phyloP scores from a whole-genome alignment of 2,888 invertebrate species.

The Mylabris sibirica region DNA sequence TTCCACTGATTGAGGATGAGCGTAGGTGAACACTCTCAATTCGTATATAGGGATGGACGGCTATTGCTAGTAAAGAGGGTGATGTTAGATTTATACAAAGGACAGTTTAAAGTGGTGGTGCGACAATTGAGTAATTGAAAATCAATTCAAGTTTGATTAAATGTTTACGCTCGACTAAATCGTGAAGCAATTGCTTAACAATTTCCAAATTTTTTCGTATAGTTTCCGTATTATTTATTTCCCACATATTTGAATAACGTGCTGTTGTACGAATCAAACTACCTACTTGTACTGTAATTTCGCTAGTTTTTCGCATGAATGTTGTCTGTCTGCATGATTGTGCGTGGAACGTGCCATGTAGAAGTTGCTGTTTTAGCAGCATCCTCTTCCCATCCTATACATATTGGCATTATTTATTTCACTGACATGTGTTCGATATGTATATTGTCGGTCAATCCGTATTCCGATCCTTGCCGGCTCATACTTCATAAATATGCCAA shows the following conservation, averaged over 20 bases:
- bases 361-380: constrained; percentile 39
- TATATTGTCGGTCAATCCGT: constrained; percentile 61
- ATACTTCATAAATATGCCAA: constrained; percentile 57
- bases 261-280: not conserved
- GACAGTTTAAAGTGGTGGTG: constrained; percentile 27
- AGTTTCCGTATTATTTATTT: not conserved
- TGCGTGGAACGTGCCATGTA: constrained; percentile 35
- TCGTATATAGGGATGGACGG: constrained; percentile 15
- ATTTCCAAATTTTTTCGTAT: not conserved
- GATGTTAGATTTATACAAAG: not conserved
- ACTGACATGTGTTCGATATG: constrained; percentile 61
- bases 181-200: not conserved
- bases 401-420: constrained; percentile 60
- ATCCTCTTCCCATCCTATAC: constrained; percentile 36
- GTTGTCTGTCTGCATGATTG: not conserved
- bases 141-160: constrained; percentile 24
- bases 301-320: not conserved
- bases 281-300: not conserved
- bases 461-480: constrained; percentile 53
- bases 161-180: not conserved
- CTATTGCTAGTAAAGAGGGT: constrained; percentile 14
- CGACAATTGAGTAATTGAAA: constrained; percentile 30
- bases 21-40: constrained; percentile 27
- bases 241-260: constrained; percentile 6
- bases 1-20: constrained; percentile 22